Evolutionary conservation across 23 tunicate species (phyloP), one percentile per base, ranked within the genome.

Genomic region (Aplidium turbinatum): DNA sequence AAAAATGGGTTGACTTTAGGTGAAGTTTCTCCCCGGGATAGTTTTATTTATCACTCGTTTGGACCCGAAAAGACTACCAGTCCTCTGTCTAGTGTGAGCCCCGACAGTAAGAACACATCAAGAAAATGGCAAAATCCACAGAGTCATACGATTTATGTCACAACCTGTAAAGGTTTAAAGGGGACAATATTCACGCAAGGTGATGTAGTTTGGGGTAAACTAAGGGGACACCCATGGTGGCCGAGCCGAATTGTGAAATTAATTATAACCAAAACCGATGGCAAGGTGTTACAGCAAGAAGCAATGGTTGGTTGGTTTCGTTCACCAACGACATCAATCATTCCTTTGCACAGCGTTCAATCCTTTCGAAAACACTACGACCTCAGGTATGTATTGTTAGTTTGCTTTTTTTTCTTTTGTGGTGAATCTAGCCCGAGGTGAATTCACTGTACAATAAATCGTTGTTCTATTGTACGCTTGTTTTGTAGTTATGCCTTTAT

Each of bases 181-280:
- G 96, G 96, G 4, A 65, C 24, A 2, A 50, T 88, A 18, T 76
- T 68, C 27, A 72, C 88, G 35, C 96, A 88, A 64, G 87, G 87
- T 56, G 96, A 88, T 63, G 79, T 88, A 5, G 96, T 81, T 46
- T 88, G 96, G 96, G 82, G 87, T 0, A 88, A 88, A 76, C 47
- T 88, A 24, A 9, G 47, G 28, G 96, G 96, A 27, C 81, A 82
- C 70, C 96, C 96, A 34, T 88, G 96, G 96, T 88, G 96, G 96
- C 96, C 96, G 19, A 78, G 96, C 31, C 60, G 68, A 31, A 66
- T 88, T 7, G 68, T 47, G 21, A 81, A 81, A 48, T 56, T 88
- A 13, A 75, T 75, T 20, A 74, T 80, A 16, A 88, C 80, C 24
- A 88, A 81, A 68, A 79, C 77, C 31, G 82, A 81, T 38, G 79